A percentile compares a stretch with the other conserved stretches of the same genome.
These are phyloP conservation scores for Melinaea menophilus DNA, from an alignment of 2,888 invertebrate species.

Conservation along the genomic window DNA sequence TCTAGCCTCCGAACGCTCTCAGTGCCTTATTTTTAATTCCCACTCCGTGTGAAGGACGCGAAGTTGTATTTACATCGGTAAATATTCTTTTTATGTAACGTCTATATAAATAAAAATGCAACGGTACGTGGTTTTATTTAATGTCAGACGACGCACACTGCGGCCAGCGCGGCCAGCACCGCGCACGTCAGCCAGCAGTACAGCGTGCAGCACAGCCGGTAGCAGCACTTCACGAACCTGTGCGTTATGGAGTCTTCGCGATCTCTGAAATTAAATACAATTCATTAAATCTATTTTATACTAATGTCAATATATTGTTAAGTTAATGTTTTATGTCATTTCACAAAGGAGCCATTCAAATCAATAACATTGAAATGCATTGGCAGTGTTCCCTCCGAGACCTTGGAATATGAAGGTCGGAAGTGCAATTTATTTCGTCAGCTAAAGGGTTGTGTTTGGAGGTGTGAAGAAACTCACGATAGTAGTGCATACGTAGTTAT, in stretches of 20 bases:
- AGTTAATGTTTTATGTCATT: too few relatives aligned
- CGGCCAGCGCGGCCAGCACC: conserved; percentile 39
- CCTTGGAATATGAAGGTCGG: too few relatives aligned
- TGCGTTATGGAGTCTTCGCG: conserved; percentile 29
- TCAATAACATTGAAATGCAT: too few relatives aligned
- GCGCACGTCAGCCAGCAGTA: conserved; percentile 53
- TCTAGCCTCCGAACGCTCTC: conserved; percentile 36
- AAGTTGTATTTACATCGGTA: conserved; percentile 24
- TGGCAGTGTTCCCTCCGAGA: too few relatives aligned
- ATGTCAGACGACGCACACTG: conserved; percentile 28
- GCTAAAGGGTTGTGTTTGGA: too few relatives aligned
- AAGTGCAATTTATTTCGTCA: too few relatives aligned
- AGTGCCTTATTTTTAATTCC: background rate
- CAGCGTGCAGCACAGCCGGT: conserved; percentile 53
- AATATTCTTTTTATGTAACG: conserved; percentile 15
- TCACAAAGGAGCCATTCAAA: too few relatives aligned
- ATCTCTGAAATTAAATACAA: conserved; percentile 36
- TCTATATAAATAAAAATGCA: conserved; percentile 20
- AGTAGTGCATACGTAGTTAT: too few relatives aligned
- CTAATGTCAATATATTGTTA: too few relatives aligned
- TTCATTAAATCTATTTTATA: too few relatives aligned
- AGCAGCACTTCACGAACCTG: conserved; percentile 48
- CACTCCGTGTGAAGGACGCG: conserved; percentile 3
- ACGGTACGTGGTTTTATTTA: conserved; percentile 19
- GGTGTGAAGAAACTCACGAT: too few relatives aligned